phyloP scores from a whole-genome alignment of 2,797 vertebrate species.

The Melanotaenia maccullochi region DNA sequence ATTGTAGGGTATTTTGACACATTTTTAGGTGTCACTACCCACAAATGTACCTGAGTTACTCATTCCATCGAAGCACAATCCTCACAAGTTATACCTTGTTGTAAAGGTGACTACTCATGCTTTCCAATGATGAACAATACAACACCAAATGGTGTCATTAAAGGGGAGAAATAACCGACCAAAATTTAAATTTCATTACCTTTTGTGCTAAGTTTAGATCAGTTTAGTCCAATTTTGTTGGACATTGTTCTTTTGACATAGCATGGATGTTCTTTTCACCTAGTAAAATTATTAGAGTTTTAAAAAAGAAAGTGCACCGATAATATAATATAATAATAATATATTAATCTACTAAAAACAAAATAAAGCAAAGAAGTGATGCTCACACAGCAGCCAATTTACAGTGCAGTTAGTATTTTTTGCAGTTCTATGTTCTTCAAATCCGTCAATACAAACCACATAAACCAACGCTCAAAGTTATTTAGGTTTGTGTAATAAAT shows the following conservation, averaged over 20 bases:
- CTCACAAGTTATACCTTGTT: no score
- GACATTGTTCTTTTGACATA: neutral
- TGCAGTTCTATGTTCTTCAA: conserved; percentile 20
- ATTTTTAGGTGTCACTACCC: no score
- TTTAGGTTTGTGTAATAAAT: neutral
- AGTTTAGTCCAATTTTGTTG: conserved; percentile 1
- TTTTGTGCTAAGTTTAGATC: no score
- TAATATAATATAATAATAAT: conserved; percentile 1
- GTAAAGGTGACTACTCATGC: no score
- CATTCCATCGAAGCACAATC: no score
- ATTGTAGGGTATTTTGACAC: no score
- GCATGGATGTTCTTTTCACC: conserved; percentile 2
- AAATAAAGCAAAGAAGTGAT: conserved; percentile 21
- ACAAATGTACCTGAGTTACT: no score
- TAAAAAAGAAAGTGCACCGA: conserved; percentile 34
- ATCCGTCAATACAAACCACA: neutral
- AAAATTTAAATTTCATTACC: no score
- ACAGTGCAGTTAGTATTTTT: conserved; percentile 47
- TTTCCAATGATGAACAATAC: no score
- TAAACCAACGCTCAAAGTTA: no score
- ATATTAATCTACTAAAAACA: conserved; percentile 2
- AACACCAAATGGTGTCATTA: no score
- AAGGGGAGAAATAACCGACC: no score
- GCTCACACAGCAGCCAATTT: conserved; percentile 42
- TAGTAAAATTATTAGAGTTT: conserved; percentile 9